phyloP scores from a whole-genome alignment of 2,797 vertebrate species.

The Neosalanx taihuensis region DNA sequence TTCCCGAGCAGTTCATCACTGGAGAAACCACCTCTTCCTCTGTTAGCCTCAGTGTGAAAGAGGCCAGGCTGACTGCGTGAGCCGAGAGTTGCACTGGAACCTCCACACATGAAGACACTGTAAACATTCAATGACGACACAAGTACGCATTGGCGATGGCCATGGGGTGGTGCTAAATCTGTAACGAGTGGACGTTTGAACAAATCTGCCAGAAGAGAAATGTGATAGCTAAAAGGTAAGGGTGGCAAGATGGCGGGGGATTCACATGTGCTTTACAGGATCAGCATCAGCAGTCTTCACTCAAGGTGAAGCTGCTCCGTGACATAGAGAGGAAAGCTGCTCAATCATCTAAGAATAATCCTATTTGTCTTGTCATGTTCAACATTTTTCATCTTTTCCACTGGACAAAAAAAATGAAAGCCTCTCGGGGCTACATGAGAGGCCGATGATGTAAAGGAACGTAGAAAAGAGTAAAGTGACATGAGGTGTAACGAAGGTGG shows the following conservation, averaged over 20 bases:
- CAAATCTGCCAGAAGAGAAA: slow-evolving; percentile 19
- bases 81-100: slow-evolving; percentile 29
- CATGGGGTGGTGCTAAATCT: slow-evolving; percentile 25
- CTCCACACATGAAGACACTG: slow-evolving; percentile 36
- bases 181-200: slow-evolving; percentile 17
- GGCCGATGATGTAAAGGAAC: slow-evolving; percentile 24
- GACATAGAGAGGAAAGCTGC: slow-evolving; percentile 42
- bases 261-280: background rate
- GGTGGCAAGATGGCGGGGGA: slow-evolving; percentile 18
- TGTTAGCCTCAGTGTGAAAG: slow-evolving; percentile 55
- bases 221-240: slow-evolving; percentile 10
- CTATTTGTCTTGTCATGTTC: slow-evolving; percentile 14
- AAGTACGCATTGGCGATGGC: slow-evolving; percentile 20
- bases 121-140: slow-evolving; percentile 45
- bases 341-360: slow-evolving; percentile 56
- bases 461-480: slow-evolving; percentile 32
- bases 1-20: slow-evolving; percentile 74
- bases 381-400: slow-evolving; percentile 32
- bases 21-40: slow-evolving; percentile 65
- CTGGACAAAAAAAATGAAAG: slow-evolving; percentile 15
- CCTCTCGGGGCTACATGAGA: slow-evolving; percentile 18
- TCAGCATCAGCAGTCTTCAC: background rate
- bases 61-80: slow-evolving; percentile 25
- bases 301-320: background rate
- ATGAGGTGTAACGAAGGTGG: slow-evolving; percentile 26